Conservation (phyloP, 2,797 vertebrate species). For the Sparidentex hasta region DNA sequence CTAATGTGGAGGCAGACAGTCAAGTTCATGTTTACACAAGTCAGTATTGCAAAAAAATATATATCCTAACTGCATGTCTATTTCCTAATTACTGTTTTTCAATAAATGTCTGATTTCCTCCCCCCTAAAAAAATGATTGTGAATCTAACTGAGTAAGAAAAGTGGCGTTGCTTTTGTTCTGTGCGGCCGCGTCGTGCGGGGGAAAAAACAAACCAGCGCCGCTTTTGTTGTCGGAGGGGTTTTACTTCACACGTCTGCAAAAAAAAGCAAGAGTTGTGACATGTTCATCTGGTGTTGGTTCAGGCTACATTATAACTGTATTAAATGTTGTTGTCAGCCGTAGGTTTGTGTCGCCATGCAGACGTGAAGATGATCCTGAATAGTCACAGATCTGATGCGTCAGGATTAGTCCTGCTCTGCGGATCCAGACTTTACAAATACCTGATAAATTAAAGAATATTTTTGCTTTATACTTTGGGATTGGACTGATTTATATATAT, state of each 20-base stretch:
- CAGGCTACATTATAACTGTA: slow-evolving; percentile 17
- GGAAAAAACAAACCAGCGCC: background rate
- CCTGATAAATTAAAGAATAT: slow-evolving; percentile 12
- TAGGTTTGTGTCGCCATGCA: slow-evolving; percentile 3
- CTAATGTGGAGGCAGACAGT: slow-evolving; percentile 51
- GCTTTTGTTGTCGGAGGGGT: background rate
- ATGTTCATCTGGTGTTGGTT: slow-evolving; percentile 11
- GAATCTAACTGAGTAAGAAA: slow-evolving; percentile 17
- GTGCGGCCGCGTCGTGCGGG: slow-evolving; percentile 7
- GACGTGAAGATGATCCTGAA: background rate
- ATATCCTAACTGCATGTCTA: slow-evolving; percentile 62
- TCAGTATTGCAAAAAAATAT: slow-evolving; percentile 23
- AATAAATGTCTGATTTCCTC: slow-evolving; percentile 38
- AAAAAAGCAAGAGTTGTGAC: slow-evolving; percentile 5
- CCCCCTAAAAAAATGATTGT: slow-evolving; percentile 2
- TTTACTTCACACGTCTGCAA: slow-evolving; percentile 23
- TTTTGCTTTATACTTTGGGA: slow-evolving; percentile 2
- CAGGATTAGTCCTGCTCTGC: background rate
- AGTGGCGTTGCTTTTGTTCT: background rate
- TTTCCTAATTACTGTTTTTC: slow-evolving; percentile 44
- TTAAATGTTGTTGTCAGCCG: slow-evolving; percentile 6
- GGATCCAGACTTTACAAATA: slow-evolving; percentile 14
- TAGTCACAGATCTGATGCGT: background rate
- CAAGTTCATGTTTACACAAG: slow-evolving; percentile 74
- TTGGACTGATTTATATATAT: slow-evolving; percentile 9